phyloP scores from a whole-genome alignment of 2,888 invertebrate species.

The Galeopsomyia nigrocyanea region DNA sequence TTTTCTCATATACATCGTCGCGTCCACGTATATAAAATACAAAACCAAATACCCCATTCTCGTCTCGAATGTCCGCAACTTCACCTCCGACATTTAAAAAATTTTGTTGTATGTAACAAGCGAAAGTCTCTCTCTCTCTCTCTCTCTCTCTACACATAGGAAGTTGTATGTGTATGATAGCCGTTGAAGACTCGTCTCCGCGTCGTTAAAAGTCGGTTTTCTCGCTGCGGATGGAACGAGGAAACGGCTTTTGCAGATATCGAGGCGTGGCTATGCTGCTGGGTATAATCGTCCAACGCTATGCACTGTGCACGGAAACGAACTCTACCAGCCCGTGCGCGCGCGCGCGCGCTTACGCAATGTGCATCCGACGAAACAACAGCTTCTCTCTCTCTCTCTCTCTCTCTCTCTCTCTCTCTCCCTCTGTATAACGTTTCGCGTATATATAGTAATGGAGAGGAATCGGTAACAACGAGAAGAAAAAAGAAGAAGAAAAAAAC shows the following conservation, averaged over 20 bases:
- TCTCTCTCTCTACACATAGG: not conserved
- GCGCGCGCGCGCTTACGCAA: conserved; percentile 28
- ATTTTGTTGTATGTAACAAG: not conserved
- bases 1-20: too few relatives aligned
- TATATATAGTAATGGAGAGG: too few relatives aligned
- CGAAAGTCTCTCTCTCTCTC: too few relatives aligned
- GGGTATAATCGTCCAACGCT: conserved; percentile 25
- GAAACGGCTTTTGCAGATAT: conserved; percentile 34
- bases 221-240: conserved; percentile 40
- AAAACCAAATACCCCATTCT: not conserved
- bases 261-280: conserved; percentile 41
- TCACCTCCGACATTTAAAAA: not conserved
- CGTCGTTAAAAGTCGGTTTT: not conserved
- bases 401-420: not conserved
- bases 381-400: not conserved
- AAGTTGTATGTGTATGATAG: not conserved
- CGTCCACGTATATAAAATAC: too few relatives aligned
- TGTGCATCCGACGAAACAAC: not conserved
- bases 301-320: conserved; percentile 12
- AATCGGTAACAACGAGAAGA: not conserved
- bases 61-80: not conserved
- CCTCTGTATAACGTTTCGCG: not conserved
- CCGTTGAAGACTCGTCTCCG: not conserved
- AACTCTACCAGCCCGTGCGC: too few relatives aligned
- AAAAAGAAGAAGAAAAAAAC: not conserved